These are phyloP conservation scores for Polymixis lichenea DNA, from an alignment of 2,888 invertebrate genomes.

Conservation along the genomic window DNA sequence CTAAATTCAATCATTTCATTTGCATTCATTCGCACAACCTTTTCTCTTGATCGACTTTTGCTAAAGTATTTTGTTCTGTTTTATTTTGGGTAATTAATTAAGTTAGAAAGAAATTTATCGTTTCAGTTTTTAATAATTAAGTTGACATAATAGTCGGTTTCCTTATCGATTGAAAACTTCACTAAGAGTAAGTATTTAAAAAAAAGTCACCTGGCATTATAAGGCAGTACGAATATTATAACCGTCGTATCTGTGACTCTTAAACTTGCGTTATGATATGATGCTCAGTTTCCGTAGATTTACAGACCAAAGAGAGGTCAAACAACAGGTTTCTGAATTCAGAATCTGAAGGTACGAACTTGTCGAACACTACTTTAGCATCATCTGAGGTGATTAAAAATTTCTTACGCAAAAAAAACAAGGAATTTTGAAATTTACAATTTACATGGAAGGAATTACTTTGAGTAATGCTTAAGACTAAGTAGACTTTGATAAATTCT, in stretches of 20 bases:
- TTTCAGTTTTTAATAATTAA: not conserved
- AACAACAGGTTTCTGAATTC: too few species aligned
- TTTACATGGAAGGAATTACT: too few species aligned
- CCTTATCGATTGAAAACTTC: not conserved
- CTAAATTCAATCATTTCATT: too few species aligned
- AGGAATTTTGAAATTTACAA: too few species aligned
- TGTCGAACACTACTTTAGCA: too few species aligned
- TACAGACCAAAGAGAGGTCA: too few species aligned
- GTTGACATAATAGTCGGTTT: not conserved
- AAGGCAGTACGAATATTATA: not conserved
- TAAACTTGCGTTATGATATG: too few species aligned
- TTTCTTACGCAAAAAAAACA: too few species aligned
- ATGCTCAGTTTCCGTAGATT: too few species aligned
- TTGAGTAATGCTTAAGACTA: not conserved
- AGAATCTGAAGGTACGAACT: too few species aligned
- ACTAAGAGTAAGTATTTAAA: not conserved
- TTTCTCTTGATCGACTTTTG: conserved; percentile 37
- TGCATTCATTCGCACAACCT: conserved; percentile 33
- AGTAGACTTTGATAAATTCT: not conserved
- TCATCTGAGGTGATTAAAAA: too few species aligned
- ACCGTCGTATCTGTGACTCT: not conserved
- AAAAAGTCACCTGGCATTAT: not conserved
- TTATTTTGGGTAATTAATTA: conserved; percentile 12
- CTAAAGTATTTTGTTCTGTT: conserved; percentile 15
- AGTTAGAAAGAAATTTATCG: not conserved